Evolutionary conservation across 2,797 vertebrate genomes (phyloP), one percentile per base, ranked within the genome.

Genomic region (Pseudomugil tenellus): DNA sequence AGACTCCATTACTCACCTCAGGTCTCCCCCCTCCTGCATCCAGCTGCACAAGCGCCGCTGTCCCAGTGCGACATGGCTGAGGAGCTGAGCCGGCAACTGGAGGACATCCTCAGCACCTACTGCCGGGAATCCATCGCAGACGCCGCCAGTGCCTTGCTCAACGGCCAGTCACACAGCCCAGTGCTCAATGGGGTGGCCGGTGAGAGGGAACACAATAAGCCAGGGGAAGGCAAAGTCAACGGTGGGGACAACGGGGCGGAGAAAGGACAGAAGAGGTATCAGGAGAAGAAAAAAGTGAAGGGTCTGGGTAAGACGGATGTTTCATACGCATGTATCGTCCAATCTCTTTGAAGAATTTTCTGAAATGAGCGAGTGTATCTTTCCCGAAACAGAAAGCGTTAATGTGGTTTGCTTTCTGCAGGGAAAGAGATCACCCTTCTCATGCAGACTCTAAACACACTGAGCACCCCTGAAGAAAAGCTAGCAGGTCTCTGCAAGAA

Each of bases 381-480:
- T 12, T 43, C 58, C 19, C 53, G 8, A 29, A 31, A 35, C 2
- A 7, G 14, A 59, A 37, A 32, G 10, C 12, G 4, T 46, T 9
- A 8, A 14, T 56, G 28, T 6, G 37, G 3, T 4, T 46, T 37
- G 1, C 49, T 37, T 41, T 35, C 1, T 58, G 19, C 37, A 93
- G 92, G 92, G 2, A 93, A 93, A 88, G 98, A 99, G 83, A 98
- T 99, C 92, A 99, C 97, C 0, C 91, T 99, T 67, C 93, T 99
- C 83, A 99, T 99, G 98, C 98, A 99, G 93, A 99, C 98, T 0
- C 84, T 98, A 60, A 99, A 99, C 93, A 98, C 97, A 0, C 91
- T 99, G 83, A 99, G 97, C 89, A 99, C 97, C 0, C 96, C 98
- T 0, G 98, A 99, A 76, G 97, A 99, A 85, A 99, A 99, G 41